Evolutionary conservation across 2,888 invertebrate species (phyloP), one percentile per base, ranked within the genome.

Genomic region (Neocrepidodera transversa): DNA sequence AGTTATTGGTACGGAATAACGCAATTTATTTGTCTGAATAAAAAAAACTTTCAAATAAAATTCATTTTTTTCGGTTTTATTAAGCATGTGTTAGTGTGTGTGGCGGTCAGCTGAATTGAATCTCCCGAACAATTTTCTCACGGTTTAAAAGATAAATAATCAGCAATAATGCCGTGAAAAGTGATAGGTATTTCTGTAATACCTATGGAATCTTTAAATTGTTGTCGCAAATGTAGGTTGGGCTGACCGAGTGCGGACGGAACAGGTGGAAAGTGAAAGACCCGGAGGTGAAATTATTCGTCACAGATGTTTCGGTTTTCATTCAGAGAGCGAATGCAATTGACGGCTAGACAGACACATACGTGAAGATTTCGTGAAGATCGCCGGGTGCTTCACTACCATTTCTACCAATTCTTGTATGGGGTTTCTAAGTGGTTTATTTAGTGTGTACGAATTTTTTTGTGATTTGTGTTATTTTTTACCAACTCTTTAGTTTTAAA

Each of bases 191-290:
- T 52, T 43, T 52, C 43, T 52, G 23, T 38, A 52, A 52, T 38
- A 52, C 52, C 32, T 17, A 28, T 11, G 54, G 54, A 54, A 54
- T 54, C 45, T 54, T 32, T 35, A 54, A 54, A 54, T 45, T 42
- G 45, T 54, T 54, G 53, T 49, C 45, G 63, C 53, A 58, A 67
- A 69, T 69, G 68, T 54, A 54, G 54, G 54, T 54, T 70, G 66
- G 70, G 70, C 67, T 68, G 67, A 49, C 57, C 57, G 52, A 52
- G 64, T 38, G 40, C 38, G 57, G 62, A 61, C 52, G 65, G 55
- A 67, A 64, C 68, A 70, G 68, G 70, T 70, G 68, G 68, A 70
- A 70, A 70, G 70, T 68, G 60, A 60, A 56, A 52, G 36, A 55
- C 35, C 54, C 54, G 54, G 54, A 54, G 54, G 54, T 45, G 54